Base-by-base conservation (phyloP, 2,797 vertebrate genomes). In the Betta splendens region DNA sequence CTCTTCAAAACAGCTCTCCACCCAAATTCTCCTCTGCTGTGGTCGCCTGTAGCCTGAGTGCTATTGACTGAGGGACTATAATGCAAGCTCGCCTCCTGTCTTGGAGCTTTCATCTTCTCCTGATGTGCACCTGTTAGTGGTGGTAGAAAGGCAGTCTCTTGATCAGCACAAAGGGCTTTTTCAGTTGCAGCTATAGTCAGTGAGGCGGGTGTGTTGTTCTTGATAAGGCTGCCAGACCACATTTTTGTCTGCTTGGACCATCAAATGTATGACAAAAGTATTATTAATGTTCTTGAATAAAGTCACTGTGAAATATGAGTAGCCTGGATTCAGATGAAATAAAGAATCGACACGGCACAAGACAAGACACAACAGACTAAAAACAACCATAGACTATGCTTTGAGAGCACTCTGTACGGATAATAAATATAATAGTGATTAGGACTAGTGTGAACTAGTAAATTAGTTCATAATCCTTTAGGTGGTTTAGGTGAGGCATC, bases 381-480 rank as follows among this genome's bases (percentile, higher is more conserved):
- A 70, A 80, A 84, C 58, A 76, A 70, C 51, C 45, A n/a, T 18
- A 16, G 33, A 39, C 87, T 74, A 64, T 7, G 66, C 48, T 88
- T 87, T 87, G 77, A 69, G 40, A 61, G 46, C 29, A 75, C n/a
- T n/a, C n/a, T n/a, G n/a, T n/a, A n/a, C n/a, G n/a, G n/a, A n/a
- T n/a, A n/a, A n/a, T n/a, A n/a, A n/a, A n/a, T n/a, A n/a, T n/a
- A n/a, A n/a, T n/a, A n/a, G n/a, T n/a, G n/a, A n/a, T n/a, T n/a
- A n/a, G n/a, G n/a, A n/a, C n/a, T n/a, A n/a, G n/a, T n/a, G n/a
- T n/a, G n/a, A n/a, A n/a, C n/a, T n/a, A n/a, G n/a, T n/a, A n/a
- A n/a, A n/a, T n/a, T n/a, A n/a, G n/a, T n/a, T n/a, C 44, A 48
- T 85, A 90, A 87, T 86, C 81, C 79, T 55, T 16, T n/a, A 1